Base-by-base conservation (phyloP, 1,140 invertebrate genomes). In the Amyelois transitella region DNA sequence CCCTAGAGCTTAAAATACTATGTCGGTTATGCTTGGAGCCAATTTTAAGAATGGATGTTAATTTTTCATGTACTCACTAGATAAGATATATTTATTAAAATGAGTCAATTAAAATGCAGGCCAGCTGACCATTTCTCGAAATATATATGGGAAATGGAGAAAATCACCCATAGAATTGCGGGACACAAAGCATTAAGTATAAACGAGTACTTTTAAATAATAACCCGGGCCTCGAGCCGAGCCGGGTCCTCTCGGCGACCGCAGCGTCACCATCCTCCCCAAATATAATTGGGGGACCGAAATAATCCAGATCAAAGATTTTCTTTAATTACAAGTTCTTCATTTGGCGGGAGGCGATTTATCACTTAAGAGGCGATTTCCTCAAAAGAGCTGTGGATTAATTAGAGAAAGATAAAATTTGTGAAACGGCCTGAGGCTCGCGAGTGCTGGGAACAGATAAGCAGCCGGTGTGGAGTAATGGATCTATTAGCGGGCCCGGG, bases 331-430 rank as follows among this genome's bases (percentile, higher is more conserved):
- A 77, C 66, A 72, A 75, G 65, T 75, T 72, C 58, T 68, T 72
- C 56, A 77, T 74, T 79, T 69, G 66, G 60, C 69, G 66, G 51
- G 51, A 45, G 55, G 58, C 66, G 71, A 85, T 78, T 85, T 78
- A 82, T 81, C 77, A 81, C 72, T 78, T 78, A 72, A 73, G 69
- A 72, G 59, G 69, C 69, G 72, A 77, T 85, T 74, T 66, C 62
- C 62, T 73, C 60, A 73, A 75, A 77, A 70, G 71, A 75, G 71
- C 75, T 62, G 59, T 65, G 73, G 76, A 81, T 85, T 85, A 85
- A 82, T 85, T 82, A 81, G 67, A 72, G 72, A 67, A 71, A 75
- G 79, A 85, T 85, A 82, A 85, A 85, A 82, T 85, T 81, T 81
- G 74, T 77, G 72, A 78, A 77, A 78, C 72, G 72, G 69, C 76